A percentile compares a stretch with the other conserved stretches of the same genome.
phyloP scores from a whole-genome alignment of 2,888 invertebrate species.

The Agrochola litura region DNA sequence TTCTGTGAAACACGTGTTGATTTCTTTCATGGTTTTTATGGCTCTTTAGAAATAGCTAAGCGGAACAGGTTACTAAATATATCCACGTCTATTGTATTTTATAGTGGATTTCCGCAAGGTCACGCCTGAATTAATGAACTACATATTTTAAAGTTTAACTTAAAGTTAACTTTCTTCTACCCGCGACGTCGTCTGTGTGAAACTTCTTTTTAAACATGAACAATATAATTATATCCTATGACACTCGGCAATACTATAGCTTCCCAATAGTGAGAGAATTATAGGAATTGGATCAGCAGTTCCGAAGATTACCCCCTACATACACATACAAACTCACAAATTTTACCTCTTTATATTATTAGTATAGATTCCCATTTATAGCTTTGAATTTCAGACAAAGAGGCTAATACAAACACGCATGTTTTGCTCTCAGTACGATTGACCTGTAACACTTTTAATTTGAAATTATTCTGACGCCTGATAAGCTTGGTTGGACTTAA shows the following conservation, averaged over 20 bases:
- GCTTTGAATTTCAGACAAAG: constrained; percentile 25
- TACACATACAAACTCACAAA: neutral
- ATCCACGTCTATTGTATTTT: too few relatives aligned
- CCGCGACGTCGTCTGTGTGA: neutral
- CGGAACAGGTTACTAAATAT: too few relatives aligned
- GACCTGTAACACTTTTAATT: constrained; percentile 42
- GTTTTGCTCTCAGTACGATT: constrained; percentile 31
- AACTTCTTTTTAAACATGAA: neutral
- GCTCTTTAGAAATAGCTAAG: too few relatives aligned
- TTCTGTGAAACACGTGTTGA: too few relatives aligned
- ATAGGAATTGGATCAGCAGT: neutral
- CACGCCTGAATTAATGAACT: too few relatives aligned
- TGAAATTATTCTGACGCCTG: constrained; percentile 15
- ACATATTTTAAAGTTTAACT: too few relatives aligned
- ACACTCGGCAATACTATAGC: neutral
- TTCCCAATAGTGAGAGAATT: neutral
- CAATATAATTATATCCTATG: neutral
- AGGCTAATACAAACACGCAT: constrained; percentile 2
- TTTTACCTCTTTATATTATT: neutral
- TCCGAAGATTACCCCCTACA: neutral
- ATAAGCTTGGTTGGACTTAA: constrained; percentile 22
- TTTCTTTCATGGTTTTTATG: too few relatives aligned
- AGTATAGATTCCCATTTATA: neutral
- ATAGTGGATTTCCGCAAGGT: too few relatives aligned
- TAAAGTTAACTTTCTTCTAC: neutral